phyloP scores from a whole-genome alignment of 2,797 vertebrate species.

The Calcarius lapponicus region DNA sequence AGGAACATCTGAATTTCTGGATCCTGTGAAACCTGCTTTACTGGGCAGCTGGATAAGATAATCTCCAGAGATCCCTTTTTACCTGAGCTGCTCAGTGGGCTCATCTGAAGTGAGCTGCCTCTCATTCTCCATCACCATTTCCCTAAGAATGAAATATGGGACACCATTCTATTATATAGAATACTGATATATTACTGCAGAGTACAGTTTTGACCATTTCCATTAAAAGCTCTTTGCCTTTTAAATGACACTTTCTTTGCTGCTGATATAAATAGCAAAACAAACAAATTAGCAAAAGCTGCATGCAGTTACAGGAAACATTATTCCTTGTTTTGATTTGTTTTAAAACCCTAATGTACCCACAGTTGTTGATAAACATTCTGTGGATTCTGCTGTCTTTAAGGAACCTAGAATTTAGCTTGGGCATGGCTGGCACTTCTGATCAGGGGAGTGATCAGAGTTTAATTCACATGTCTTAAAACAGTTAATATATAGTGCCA shows the following conservation, averaged over 20 bases:
- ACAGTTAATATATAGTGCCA: conserved; percentile 8
- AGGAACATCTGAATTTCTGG: background rate
- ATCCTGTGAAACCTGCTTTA: background rate
- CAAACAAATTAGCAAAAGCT: background rate
- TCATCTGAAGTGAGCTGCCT: background rate
- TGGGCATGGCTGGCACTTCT: background rate
- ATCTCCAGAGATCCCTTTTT: background rate
- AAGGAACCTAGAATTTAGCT: background rate
- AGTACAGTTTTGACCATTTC: background rate
- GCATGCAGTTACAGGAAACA: background rate
- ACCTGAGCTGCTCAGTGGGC: fast-evolving
- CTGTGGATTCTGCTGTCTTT: background rate
- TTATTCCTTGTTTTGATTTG: background rate
- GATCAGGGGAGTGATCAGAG: conserved; percentile 9
- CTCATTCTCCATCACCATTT: background rate
- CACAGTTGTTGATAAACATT: background rate
- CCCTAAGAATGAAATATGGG: background rate
- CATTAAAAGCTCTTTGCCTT: background rate
- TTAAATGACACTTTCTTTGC: background rate
- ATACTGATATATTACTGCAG: background rate
- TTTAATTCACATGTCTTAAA: conserved; percentile 23
- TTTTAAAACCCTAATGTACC: background rate
- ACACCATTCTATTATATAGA: background rate
- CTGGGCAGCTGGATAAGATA: background rate
- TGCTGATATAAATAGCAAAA: background rate